Evolutionary conservation across 2,888 invertebrate species (phyloP), one percentile per base, ranked within the genome.

Genomic region (Junonia oenone): DNA sequence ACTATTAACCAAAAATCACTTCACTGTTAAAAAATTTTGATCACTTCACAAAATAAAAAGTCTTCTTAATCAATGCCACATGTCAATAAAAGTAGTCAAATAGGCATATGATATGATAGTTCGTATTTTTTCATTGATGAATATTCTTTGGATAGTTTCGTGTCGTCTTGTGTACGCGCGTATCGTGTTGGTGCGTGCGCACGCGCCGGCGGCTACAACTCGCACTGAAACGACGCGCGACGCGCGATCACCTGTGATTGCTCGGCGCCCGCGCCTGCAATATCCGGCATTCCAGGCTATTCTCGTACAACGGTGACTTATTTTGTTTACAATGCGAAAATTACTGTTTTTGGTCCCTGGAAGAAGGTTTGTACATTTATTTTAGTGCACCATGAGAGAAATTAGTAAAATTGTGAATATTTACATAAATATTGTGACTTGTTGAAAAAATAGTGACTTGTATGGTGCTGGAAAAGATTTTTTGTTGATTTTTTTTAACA

Each of bases 261-360:
- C 55, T 54, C 61, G 14, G 35, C 35, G 38, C 43, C 8, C 43
- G 72, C 43, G 72, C 74, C 71, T 79, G 78, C 83, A 83, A 84
- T 79, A 86, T 89, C 89, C 87, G 88, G 87, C 89, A 89, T 89
- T 88, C 89, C 89, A 73, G 59, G 78, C 77, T 88, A 87, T 89
- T 88, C 81, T 78, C 63, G 74, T 67, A 67, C 66, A 57, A 69
- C 65, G 66, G 76, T 77, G 83, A 84, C 81, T 78, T 76, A 75
- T 75, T 84, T 87, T 88, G 84, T 86, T 87, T 86, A 87, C 83
- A 61, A 56, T 61, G 43, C 50, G 61, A 43, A 35, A 58, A 58
- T 56, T 63, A 52, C 61, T 66, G 63, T 59, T 58, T 68, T 59
- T 58, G 59, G 57, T 49, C 45, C 52, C 50, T 26, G 48, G 56